Evolutionary conservation across 2,797 vertebrate species (phyloP).

Genomic region (Ataeniobius toweri): DNA sequence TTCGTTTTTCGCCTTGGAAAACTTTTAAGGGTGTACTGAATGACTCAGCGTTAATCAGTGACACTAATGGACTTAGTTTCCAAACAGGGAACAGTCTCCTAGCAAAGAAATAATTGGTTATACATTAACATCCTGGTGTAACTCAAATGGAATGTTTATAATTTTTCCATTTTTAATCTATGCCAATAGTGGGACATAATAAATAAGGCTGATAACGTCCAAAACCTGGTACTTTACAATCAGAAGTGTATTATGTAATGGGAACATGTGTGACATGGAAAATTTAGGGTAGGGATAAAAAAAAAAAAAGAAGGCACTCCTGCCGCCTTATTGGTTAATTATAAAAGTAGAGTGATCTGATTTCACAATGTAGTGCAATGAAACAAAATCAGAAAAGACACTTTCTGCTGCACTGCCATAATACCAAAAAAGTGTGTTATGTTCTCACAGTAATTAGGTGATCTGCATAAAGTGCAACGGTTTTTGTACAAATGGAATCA

Average conservation of each 20-base stretch:
- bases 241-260: not conserved
- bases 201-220: conserved; percentile 15
- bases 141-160: not conserved
- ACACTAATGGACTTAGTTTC: conserved; percentile 34
- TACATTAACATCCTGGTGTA: not conserved
- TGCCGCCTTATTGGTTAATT: not conserved
- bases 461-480: not conserved
- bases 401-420: not conserved
- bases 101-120: not conserved
- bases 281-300: not conserved
- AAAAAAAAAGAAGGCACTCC: not conserved
- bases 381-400: not conserved
- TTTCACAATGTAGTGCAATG: not conserved
- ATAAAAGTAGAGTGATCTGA: not conserved
- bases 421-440: not conserved
- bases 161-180: conserved; percentile 6
- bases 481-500: not conserved
- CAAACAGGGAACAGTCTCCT: not conserved
- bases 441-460: not conserved
- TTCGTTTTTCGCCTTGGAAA: conserved; percentile 1
- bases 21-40: conserved; percentile 4
- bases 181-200: not conserved
- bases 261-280: conserved; percentile 25
- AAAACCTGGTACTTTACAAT: not conserved
- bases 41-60: conserved; percentile 44